A percentile compares a stretch with the other conserved stretches of the same genome.
These are phyloP conservation scores for Cercopithecus petaurista DNA, from an alignment of 2,797 vertebrate species.

Conservation along the genomic window DNA sequence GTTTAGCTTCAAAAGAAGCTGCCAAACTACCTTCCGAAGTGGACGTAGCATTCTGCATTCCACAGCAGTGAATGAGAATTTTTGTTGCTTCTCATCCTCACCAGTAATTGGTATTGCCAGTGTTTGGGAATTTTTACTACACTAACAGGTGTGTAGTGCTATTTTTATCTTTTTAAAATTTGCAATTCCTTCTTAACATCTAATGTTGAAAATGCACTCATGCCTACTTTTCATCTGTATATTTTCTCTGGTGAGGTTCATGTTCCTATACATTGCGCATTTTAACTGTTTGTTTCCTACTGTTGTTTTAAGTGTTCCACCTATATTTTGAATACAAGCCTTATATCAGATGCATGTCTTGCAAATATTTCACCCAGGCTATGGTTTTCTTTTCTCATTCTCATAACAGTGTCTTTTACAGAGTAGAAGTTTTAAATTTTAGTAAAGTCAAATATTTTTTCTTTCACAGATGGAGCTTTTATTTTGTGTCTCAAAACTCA, in stretches of 20 bases:
- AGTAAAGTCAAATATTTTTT: neutral
- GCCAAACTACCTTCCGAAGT: too few relatives aligned
- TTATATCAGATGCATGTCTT: neutral
- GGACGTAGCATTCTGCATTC: rapidly evolving
- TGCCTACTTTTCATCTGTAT: neutral
- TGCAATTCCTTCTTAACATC: neutral
- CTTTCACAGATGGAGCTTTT: neutral
- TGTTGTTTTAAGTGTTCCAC: neutral
- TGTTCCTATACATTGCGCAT: neutral
- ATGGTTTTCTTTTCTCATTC: neutral
- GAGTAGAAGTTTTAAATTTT: neutral
- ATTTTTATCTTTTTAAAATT: neutral
- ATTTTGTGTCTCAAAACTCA: neutral
- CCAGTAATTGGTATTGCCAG: neutral
- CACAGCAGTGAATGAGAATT: rapidly evolving
- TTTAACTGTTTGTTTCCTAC: neutral
- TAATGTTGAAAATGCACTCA: too few relatives aligned
- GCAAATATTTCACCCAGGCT: neutral
- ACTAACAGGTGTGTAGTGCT: rapidly evolving
- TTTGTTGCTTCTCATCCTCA: rapidly evolving
- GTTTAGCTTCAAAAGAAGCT: neutral
- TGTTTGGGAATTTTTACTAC: rapidly evolving
- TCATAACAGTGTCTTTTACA: neutral
- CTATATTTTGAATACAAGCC: neutral
- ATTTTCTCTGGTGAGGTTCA: neutral